These are phyloP conservation scores for Halyomorpha halys DNA, from an alignment of 1,140 invertebrate species.

Conservation along the genomic window DNA sequence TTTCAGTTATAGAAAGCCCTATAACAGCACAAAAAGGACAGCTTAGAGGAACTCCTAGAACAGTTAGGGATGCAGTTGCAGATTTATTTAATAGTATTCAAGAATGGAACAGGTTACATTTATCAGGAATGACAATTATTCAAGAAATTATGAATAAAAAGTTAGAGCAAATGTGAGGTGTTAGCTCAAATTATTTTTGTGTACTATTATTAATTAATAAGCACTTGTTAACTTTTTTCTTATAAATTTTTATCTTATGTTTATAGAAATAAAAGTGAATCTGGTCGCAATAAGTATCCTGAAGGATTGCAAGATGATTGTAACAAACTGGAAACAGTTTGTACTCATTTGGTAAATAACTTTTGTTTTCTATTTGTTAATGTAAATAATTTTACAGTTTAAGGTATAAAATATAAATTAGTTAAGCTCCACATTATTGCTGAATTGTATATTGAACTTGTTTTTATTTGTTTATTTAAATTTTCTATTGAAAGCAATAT, in stretches of 20 bases:
- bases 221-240: neutral
- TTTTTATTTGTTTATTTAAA: too few species aligned
- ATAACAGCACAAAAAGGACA: constrained; percentile 17
- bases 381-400: too few species aligned
- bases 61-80: constrained; percentile 22
- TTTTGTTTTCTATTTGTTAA: neutral
- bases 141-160: constrained; percentile 4
- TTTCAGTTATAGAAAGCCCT: constrained; percentile 9
- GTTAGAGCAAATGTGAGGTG: neutral
- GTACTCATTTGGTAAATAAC: neutral
- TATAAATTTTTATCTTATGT: neutral
- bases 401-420: too few species aligned
- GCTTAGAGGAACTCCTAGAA: constrained; percentile 25
- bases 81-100: constrained; percentile 27
- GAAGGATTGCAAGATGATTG: constrained; percentile 10
- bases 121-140: constrained; percentile 10
- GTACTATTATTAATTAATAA: neutral
- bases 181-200: neutral
- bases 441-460: too few species aligned
- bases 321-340: constrained; percentile 1
- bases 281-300: neutral
- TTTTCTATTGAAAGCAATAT: too few species aligned
- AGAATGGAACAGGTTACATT: constrained; percentile 24
- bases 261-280: neutral
- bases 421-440: too few species aligned